Evolutionary conservation across 1,140 invertebrate genomes (phyloP).

Genomic region (Calliopsis andreniformis): DNA sequence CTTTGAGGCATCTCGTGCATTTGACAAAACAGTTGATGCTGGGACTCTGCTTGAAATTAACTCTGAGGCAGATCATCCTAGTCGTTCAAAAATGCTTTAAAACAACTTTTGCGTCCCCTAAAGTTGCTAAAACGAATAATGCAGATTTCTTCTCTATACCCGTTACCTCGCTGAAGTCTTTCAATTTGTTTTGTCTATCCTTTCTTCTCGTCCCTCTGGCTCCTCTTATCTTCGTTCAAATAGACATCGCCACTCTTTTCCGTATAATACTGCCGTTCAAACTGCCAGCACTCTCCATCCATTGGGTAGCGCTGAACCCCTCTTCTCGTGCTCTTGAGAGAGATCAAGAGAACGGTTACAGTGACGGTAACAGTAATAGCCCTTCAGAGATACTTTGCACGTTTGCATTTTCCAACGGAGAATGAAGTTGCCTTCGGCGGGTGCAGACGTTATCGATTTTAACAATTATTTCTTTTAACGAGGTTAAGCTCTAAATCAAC

Average conservation of each 20-base stretch:
- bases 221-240: slow-evolving; percentile 55
- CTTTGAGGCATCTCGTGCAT: slow-evolving; percentile 12
- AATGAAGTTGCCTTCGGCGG: slow-evolving; percentile 13
- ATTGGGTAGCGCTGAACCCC: slow-evolving; percentile 44
- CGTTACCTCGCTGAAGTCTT: slow-evolving; percentile 6
- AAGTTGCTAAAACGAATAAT: neutral
- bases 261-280: slow-evolving; percentile 61
- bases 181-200: slow-evolving; percentile 28
- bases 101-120: too few species aligned
- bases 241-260: slow-evolving; percentile 57
- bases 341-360: slow-evolving; percentile 57
- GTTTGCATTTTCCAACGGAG: slow-evolving; percentile 49
- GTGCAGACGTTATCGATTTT: slow-evolving; percentile 38
- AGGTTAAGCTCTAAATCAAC: neutral
- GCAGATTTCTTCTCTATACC: neutral
- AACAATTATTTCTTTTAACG: slow-evolving; percentile 32
- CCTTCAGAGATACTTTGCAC: slow-evolving; percentile 54
- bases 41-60: neutral
- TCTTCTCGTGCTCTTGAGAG: slow-evolving; percentile 50
- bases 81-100: too few species aligned
- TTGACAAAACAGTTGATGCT: slow-evolving; percentile 25
- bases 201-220: slow-evolving; percentile 7
- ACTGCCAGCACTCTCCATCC: slow-evolving; percentile 48
- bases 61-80: too few species aligned
- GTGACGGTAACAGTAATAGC: slow-evolving; percentile 59